Percentiles rank a stretch among this genome's conserved stretches.
Conservation (phyloP, 1,140 invertebrate species). For the Ceratina australensis region DNA sequence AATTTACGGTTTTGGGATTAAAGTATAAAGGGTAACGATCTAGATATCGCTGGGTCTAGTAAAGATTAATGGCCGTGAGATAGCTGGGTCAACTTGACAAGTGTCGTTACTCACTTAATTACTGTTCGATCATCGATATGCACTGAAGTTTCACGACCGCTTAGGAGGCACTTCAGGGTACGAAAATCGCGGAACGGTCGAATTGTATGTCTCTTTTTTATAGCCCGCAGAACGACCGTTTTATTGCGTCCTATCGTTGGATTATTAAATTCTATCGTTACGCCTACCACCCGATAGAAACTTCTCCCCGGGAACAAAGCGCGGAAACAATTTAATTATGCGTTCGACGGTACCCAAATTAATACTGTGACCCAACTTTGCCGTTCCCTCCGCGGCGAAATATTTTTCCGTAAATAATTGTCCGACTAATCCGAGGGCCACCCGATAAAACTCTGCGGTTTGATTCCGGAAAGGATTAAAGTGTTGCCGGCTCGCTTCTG, state of each 20-base stretch:
- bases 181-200: background rate
- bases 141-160: constrained; percentile 25
- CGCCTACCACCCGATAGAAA: background rate
- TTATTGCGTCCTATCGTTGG: background rate
- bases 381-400: no score
- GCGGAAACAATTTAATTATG: constrained; percentile 15
- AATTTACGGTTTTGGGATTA: no score
- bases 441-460: no score
- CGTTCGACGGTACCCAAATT: constrained; percentile 6
- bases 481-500: background rate
- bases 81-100: constrained; percentile 54
- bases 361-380: background rate
- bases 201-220: background rate
- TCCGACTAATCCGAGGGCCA: background rate
- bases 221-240: background rate
- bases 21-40: no score
- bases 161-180: background rate
- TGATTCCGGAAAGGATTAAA: constrained; percentile 19
- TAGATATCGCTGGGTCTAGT: constrained; percentile 36
- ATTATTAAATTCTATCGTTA: constrained; percentile 5
- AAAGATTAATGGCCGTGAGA: constrained; percentile 54
- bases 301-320: background rate
- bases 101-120: constrained; percentile 61
- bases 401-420: background rate
- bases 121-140: constrained; percentile 34